Evolutionary conservation across 37 sponge, comb jelly and placozoan species (phyloP), one percentile per base, ranked within the genome.

Genomic region (Beroe ovata): DNA sequence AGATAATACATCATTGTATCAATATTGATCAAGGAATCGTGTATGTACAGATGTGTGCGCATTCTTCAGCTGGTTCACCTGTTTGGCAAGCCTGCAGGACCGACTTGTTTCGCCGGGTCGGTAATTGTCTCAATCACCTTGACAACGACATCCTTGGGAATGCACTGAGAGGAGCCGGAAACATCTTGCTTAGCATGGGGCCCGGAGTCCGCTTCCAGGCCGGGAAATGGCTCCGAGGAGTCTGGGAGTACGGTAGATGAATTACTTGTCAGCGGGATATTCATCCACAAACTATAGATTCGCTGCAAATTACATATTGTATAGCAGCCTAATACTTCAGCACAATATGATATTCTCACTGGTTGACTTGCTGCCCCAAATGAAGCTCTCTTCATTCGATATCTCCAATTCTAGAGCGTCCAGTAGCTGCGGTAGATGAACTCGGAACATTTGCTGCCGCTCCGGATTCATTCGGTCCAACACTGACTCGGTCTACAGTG

Each of bases 91-190:
- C 84, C 84, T 92, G 93, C 94, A 29, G 97, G 97, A 61, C 97
- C 95, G 22, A 93, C 90, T 93, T 93, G 92, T 18, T 60, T 64
- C 0, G 71, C 66, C 20, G 93, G 91, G 39, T 94, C 95, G 18
- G 92, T 91, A 8, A 94, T 71, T 0, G 92, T 93, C 6, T 89
- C 89, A 0, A 96, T 89, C 8, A 96, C 89, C 88, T 96, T 92
- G 38, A 89, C 93, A 8, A 95, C 92, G 0, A 92, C 91, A 40
- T 92, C 91, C 39, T 91, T 88, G 21, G 92, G 89, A 28, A 93
- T 95, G 20, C 61, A 72, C 63, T 62, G 63, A 11, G 54, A 47
- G 11, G 54, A 47, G 11, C 54, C 11, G 54, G 54, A 47, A 6
- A 47, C 54, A 6, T 47, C 54, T 11, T 47, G 54, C 11, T 47